phyloP scores from a whole-genome alignment of 2,888 invertebrate genomes.

The Therioaphis trifolii region DNA sequence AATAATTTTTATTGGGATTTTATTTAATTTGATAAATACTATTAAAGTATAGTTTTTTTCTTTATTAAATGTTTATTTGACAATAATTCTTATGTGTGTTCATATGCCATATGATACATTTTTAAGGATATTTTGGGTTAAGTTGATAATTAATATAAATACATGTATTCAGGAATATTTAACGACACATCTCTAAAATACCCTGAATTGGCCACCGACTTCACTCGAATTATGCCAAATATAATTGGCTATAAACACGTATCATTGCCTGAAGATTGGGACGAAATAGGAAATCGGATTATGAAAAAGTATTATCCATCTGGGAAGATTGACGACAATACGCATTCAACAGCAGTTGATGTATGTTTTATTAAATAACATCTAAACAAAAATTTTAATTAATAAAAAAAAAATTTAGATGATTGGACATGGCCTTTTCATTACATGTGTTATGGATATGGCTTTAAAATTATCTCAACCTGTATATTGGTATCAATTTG shows the following conservation, averaged over 20 bases:
- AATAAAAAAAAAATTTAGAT: constrained; percentile 51
- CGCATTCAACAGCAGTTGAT: constrained; percentile 16
- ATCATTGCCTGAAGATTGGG: constrained; percentile 14
- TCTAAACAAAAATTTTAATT: not conserved
- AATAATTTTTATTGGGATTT: too few species aligned
- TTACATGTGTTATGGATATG: constrained; percentile 10
- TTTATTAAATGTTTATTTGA: too few species aligned
- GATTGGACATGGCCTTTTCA: constrained; percentile 46
- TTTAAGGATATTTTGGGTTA: too few species aligned
- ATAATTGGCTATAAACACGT: constrained; percentile 25
- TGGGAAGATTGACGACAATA: constrained; percentile 6
- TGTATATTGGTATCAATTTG: constrained; percentile 22
- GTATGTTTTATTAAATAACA: not conserved
- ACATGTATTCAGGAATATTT: constrained; percentile 27
- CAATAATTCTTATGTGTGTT: too few species aligned
- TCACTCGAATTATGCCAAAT: not conserved
- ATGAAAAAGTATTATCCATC: constrained; percentile 22
- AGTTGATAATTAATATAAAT: too few species aligned
- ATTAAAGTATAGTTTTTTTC: too few species aligned
- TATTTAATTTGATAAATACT: too few species aligned
- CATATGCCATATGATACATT: too few species aligned
- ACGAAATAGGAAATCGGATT: not conserved
- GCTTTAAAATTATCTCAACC: constrained; percentile 1
- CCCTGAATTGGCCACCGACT: not conserved
- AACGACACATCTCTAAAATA: constrained; percentile 16